These are phyloP conservation scores for Dicrurus megarhynchus DNA, from an alignment of 2,113 vertebrate genomes.

Conservation along the genomic window DNA sequence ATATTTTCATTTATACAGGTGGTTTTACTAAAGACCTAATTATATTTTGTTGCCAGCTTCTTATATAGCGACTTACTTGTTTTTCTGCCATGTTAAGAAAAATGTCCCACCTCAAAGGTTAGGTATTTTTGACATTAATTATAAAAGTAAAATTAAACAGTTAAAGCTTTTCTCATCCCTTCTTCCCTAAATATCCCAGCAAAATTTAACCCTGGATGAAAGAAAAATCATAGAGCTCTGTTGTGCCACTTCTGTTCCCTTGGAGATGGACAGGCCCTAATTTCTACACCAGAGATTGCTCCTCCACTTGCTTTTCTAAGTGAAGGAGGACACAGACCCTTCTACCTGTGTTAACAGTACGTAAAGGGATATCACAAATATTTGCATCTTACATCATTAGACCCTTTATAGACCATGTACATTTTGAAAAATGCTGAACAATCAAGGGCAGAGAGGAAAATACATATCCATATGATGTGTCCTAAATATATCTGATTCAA, in stretches of 20 bases:
- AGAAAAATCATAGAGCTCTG: neutral
- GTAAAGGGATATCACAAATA: neutral
- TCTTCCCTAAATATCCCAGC: neutral
- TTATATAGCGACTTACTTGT: rapidly evolving
- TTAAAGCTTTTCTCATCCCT: neutral
- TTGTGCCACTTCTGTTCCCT: neutral
- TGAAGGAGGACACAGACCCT: neutral
- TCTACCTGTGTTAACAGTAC: neutral
- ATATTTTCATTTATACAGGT: neutral
- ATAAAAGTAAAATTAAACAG: neutral
- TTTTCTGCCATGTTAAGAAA: neutral
- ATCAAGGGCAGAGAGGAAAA: neutral
- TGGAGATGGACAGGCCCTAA: neutral
- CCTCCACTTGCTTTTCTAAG: neutral
- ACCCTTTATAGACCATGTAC: neutral
- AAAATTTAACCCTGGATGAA: neutral
- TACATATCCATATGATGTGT: neutral
- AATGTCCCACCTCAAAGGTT: neutral
- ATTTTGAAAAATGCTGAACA: neutral
- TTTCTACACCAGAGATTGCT: neutral
- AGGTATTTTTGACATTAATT: neutral
- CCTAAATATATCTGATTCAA: neutral
- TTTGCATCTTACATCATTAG: neutral
- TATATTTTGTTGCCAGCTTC: neutral
- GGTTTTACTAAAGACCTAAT: neutral